Evolutionary conservation across 2,888 invertebrate species (phyloP).

Genomic region (Acleris cristana): DNA sequence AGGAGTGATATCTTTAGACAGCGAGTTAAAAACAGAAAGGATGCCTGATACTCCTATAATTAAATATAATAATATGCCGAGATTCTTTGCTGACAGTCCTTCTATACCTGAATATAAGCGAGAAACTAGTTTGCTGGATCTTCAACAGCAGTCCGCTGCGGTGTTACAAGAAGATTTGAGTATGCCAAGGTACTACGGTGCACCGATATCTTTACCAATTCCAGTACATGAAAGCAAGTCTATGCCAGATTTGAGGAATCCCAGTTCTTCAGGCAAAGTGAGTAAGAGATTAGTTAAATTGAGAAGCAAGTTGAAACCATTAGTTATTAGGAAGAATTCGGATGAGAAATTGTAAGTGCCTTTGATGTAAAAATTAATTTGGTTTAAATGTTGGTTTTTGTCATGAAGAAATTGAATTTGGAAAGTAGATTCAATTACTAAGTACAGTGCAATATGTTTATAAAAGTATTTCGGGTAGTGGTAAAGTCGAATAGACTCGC

Average conservation of each 20-base stretch:
- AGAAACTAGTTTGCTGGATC: constrained; percentile 74
- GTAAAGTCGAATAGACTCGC: no score
- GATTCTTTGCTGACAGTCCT: constrained; percentile 75
- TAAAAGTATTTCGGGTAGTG: no score
- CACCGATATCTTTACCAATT: constrained; percentile 54
- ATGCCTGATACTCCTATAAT: constrained; percentile 79
- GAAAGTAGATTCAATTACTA: no score
- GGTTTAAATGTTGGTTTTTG: no score
- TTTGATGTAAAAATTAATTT: no score
- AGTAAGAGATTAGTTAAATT: constrained; percentile 76
- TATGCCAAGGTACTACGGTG: constrained; percentile 86
- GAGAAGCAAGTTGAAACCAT: constrained; percentile 72
- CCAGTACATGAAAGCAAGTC: constrained; percentile 77
- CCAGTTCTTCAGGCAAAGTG: constrained; percentile 61
- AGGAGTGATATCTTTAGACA: constrained; percentile 63
- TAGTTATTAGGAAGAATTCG: constrained; percentile 76
- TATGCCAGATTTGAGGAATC: constrained; percentile 76
- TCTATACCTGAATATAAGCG: constrained; percentile 69
- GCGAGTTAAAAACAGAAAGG: constrained; percentile 66
- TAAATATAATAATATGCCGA: constrained; percentile 74
- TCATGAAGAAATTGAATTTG: no score
- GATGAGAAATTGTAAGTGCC: constrained; percentile 62
- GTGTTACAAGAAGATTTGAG: constrained; percentile 83
- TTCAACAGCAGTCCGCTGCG: constrained; percentile 80
- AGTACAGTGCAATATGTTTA: no score